These are phyloP conservation scores for Agapornis roseicollis DNA, from an alignment of 2,113 vertebrate genomes.

Conservation along the genomic window DNA sequence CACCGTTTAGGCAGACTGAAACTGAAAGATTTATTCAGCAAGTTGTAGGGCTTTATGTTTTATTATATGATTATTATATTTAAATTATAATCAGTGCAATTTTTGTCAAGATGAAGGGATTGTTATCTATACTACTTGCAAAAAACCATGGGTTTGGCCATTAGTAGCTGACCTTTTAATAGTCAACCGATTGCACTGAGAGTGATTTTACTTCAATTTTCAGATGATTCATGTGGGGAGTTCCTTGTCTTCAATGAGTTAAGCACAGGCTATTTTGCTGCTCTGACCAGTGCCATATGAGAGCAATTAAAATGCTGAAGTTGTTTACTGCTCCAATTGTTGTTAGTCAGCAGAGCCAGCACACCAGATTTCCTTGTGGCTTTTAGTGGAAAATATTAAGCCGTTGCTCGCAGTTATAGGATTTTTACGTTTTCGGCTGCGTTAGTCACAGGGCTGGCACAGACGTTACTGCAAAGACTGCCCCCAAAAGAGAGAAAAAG, in stretches of 20 bases:
- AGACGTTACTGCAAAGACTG: conserved; percentile 55
- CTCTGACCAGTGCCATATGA: conserved; percentile 63
- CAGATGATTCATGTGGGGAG: background rate
- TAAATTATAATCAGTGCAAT: background rate
- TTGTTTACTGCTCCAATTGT: conserved; percentile 74
- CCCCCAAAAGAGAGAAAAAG: conserved; percentile 24
- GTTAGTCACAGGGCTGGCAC: conserved; percentile 79
- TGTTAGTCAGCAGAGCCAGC: conserved; percentile 75
- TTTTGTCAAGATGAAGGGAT: background rate
- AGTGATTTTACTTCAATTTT: background rate
- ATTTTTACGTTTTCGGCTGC: conserved; percentile 66
- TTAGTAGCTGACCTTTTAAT: background rate
- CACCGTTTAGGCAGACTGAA: conserved; percentile 8
- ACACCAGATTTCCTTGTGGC: conserved; percentile 74
- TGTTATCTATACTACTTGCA: background rate
- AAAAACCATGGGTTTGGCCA: background rate
- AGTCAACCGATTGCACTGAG: background rate
- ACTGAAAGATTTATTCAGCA: conserved; percentile 34
- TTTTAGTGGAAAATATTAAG: conserved; percentile 82
- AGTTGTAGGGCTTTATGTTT: background rate
- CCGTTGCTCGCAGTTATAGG: conserved; percentile 69
- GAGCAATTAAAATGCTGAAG: conserved; percentile 72
- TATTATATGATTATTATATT: background rate
- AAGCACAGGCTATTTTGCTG: background rate
- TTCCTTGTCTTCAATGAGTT: conserved; percentile 15